phyloP scores from a whole-genome alignment of 2,113 vertebrate species.

The Lates calcarifer region DNA sequence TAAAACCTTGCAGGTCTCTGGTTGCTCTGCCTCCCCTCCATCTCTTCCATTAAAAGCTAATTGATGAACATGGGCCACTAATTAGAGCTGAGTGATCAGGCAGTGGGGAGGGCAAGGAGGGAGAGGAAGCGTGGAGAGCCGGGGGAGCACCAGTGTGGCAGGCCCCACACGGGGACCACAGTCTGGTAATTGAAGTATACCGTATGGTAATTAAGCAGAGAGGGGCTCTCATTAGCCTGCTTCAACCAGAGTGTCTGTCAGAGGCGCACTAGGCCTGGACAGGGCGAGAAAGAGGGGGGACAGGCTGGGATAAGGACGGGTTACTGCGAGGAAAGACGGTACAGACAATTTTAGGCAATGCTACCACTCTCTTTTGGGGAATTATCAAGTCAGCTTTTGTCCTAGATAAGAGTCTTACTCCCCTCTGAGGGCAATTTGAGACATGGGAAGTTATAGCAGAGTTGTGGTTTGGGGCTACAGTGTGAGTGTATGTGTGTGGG shows the following conservation, averaged over 20 bases:
- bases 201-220: constrained; percentile 79
- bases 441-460: constrained; percentile 70
- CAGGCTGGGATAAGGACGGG: background rate
- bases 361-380: constrained; percentile 71
- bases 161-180: constrained; percentile 74
- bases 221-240: constrained; percentile 76
- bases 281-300: background rate
- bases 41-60: constrained; percentile 81
- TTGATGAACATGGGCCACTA: constrained; percentile 83
- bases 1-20: constrained; percentile 67
- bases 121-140: constrained; percentile 54
- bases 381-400: constrained; percentile 79
- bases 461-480: constrained; percentile 73
- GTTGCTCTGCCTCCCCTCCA: constrained; percentile 62
- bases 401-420: constrained; percentile 77
- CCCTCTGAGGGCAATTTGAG: constrained; percentile 77
- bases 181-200: constrained; percentile 81
- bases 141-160: constrained; percentile 70
- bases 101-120: constrained; percentile 59
- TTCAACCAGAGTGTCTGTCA: constrained; percentile 70
- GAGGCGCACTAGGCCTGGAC: constrained; percentile 47
- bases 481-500: constrained; percentile 35
- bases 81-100: constrained; percentile 80
- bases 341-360: constrained; percentile 61
- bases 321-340: constrained; percentile 40